phyloP scores from a whole-genome alignment of 2,888 invertebrate species.

The Zele albiditarsus region DNA sequence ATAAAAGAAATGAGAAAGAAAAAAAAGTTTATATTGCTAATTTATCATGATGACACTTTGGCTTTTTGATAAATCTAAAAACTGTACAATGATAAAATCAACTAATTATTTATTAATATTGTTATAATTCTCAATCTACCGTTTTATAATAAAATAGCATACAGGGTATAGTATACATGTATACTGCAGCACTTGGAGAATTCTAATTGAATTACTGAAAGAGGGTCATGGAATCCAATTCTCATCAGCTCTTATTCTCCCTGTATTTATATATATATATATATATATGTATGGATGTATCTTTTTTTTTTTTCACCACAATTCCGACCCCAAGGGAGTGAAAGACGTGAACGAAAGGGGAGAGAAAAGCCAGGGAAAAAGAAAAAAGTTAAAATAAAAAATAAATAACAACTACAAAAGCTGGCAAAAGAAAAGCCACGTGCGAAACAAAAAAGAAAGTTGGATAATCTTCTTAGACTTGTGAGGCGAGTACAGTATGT shows the following conservation, averaged over 20 bases:
- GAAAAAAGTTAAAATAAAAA: conserved; percentile 14
- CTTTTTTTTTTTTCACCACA: not conserved
- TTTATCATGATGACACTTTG: not conserved
- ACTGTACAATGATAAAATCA: not conserved
- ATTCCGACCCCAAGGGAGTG: not conserved
- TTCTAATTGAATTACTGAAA: conserved; percentile 5
- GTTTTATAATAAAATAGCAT: not conserved
- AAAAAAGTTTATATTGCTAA: not conserved
- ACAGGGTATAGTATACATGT: too few relatives aligned
- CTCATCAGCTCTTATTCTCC: not conserved
- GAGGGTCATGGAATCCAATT: conserved; percentile 5
- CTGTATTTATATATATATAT: not conserved
- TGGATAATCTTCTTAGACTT: conserved; percentile 39
- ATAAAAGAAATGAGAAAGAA: not conserved
- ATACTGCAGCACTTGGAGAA: not conserved
- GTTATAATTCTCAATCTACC: not conserved
- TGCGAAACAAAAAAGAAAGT: conserved; percentile 41
- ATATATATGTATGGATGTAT: not conserved
- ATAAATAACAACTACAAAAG: not conserved
- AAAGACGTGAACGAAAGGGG: not conserved
- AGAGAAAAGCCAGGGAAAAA: not conserved
- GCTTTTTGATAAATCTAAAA: not conserved
- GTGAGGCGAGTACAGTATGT: not conserved
- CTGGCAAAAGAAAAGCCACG: conserved; percentile 4
- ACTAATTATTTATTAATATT: not conserved